Conservation (phyloP, 1,140 invertebrate species). For the Venturia canescens region DNA sequence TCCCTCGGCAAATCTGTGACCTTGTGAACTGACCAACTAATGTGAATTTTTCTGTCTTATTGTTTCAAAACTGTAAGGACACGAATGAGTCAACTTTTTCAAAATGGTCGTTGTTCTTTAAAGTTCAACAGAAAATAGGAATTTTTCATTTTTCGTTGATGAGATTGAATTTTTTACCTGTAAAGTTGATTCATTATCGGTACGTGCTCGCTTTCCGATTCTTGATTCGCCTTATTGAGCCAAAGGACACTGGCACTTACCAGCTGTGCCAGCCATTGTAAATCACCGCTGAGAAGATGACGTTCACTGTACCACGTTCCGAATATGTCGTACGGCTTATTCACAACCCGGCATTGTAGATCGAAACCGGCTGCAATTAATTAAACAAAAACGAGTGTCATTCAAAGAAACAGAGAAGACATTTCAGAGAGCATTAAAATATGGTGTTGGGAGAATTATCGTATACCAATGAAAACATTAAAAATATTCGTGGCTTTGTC, state of each 20-base stretch:
- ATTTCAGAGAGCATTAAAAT: no score
- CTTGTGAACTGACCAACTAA: no score
- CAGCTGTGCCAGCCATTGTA: conserved; percentile 88
- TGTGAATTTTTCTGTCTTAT: no score
- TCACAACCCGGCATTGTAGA: conserved; percentile 88
- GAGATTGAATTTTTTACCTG: conserved; percentile 63
- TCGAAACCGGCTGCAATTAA: conserved; percentile 80
- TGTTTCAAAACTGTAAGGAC: no score
- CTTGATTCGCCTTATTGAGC: conserved; percentile 91
- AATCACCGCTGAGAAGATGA: conserved; percentile 88
- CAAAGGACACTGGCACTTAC: conserved; percentile 88
- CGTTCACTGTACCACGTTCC: conserved; percentile 93
- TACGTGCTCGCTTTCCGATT: conserved; percentile 87
- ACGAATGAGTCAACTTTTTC: no score
- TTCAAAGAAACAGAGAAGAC: no score
- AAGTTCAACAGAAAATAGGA: conserved; percentile 24
- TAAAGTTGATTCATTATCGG: conserved; percentile 89
- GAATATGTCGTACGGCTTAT: conserved; percentile 94
- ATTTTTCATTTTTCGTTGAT: conserved; percentile 7
- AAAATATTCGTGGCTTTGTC: no score
- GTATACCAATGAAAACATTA: no score
- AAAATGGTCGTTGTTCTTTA: no score
- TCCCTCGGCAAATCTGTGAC: no score
- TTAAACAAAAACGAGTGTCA: conserved; percentile 16
- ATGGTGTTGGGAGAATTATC: no score